Conservation (phyloP, 2,797 vertebrate species). For the Lepidocolaptes lacrymiger region DNA sequence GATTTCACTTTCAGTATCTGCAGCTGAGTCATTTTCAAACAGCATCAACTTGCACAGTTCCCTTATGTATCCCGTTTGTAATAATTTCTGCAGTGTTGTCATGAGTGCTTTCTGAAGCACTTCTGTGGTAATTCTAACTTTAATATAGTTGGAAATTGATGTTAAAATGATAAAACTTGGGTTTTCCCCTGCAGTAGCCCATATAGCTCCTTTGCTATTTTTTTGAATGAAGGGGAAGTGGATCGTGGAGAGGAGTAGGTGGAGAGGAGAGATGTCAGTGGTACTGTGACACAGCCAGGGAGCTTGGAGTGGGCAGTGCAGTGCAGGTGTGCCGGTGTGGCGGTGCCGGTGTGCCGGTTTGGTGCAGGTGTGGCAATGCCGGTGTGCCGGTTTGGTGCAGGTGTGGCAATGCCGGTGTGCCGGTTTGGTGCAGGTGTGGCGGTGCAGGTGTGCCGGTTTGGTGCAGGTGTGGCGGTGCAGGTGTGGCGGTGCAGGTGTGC, state of each 20-base stretch:
- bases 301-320: not conserved
- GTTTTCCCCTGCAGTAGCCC: not conserved
- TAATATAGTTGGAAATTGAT: not conserved
- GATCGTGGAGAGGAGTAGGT: not conserved
- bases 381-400: not conserved
- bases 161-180: not conserved
- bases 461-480: too few relatives aligned
- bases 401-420: not conserved
- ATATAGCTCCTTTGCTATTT: not conserved
- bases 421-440: too few relatives aligned
- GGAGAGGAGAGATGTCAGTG: not conserved
- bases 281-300: not conserved
- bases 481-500: too few relatives aligned
- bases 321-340: too few relatives aligned
- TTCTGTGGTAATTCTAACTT: not conserved
- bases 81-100: not conserved
- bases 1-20: not conserved
- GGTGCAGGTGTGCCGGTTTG: too few relatives aligned
- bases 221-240: not conserved
- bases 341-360: too few relatives aligned
- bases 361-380: not conserved
- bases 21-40: not conserved
- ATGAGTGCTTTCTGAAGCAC: not conserved
- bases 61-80: not conserved
- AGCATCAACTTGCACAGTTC: not conserved